Evolutionary conservation across 2,797 vertebrate genomes (phyloP).

Genomic region (Eremophila alpestris): DNA sequence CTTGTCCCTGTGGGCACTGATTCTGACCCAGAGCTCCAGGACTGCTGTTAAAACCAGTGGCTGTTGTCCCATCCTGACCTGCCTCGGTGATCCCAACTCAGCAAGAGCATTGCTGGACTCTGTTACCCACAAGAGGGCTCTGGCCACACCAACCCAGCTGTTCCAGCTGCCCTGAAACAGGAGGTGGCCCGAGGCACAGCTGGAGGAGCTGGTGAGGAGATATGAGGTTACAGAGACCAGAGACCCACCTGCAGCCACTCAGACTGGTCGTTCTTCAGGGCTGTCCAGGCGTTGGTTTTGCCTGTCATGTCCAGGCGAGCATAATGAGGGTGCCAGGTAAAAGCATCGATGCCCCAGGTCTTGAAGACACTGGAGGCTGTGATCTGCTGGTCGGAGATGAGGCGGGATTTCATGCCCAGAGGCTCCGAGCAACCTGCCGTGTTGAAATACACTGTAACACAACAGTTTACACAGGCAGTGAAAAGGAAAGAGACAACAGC

Average conservation of each 20-base stretch:
- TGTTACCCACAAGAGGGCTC: neutral
- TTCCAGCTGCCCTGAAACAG: neutral
- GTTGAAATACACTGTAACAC: conserved; percentile 85
- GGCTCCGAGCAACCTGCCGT: conserved; percentile 90
- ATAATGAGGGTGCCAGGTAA: conserved; percentile 90
- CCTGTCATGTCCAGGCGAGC: conserved; percentile 92
- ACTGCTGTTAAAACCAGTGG: fast-evolving
- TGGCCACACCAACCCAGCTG: neutral
- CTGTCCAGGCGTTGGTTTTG: conserved; percentile 95
- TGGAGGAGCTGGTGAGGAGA: neutral
- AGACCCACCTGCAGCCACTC: conserved; percentile 94
- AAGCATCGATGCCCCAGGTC: conserved; percentile 92
- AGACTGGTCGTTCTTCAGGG: conserved; percentile 77
- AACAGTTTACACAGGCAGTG: conserved; percentile 65
- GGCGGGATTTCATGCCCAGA: conserved; percentile 90
- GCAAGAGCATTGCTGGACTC: neutral
- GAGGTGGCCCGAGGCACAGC: neutral
- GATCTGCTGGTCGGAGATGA: conserved; percentile 86
- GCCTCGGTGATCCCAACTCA: fast-evolving
- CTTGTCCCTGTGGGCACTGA: neutral
- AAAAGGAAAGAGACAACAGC: conserved; percentile 45
- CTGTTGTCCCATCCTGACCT: neutral
- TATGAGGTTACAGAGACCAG: fast-evolving
- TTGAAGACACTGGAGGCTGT: conserved; percentile 88
- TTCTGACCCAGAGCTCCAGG: neutral